Percentiles rank a stretch among this genome's conserved stretches.
These are phyloP conservation scores for Ectobius pallidus DNA, from an alignment of 2,888 invertebrate species.

Conservation along the genomic window DNA sequence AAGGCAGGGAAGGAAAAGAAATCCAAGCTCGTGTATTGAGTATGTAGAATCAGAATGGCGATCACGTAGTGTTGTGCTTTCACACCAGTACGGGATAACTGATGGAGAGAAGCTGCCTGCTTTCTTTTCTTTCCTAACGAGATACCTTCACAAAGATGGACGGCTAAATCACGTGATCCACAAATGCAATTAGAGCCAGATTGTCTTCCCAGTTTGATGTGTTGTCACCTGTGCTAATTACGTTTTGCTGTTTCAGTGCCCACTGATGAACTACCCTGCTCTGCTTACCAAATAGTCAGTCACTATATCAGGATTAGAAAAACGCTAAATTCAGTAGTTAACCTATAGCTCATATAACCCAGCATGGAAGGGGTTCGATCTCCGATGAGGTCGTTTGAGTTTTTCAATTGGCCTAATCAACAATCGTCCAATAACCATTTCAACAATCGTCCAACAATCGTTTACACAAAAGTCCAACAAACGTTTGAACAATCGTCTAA, in stretches of 20 bases:
- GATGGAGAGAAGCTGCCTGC: conserved; percentile 1
- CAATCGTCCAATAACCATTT: too few relatives aligned
- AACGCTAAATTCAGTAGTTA: too few relatives aligned
- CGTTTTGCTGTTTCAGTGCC: neutral
- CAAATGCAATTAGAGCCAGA: conserved; percentile 9
- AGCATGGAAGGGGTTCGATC: too few relatives aligned
- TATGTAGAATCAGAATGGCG: neutral
- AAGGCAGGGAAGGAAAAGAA: neutral
- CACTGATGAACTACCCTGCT: too few relatives aligned
- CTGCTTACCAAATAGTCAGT: too few relatives aligned
- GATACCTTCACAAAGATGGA: conserved; percentile 3
- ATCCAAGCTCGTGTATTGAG: neutral
- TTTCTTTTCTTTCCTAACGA: conserved; percentile 13
- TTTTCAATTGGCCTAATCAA: too few relatives aligned
- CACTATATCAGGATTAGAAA: too few relatives aligned
- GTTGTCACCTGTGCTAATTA: neutral
- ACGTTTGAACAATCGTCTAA: too few relatives aligned
- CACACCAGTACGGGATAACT: conserved; percentile 2
- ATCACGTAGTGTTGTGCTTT: conserved; percentile 17
- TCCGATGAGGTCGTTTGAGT: too few relatives aligned
- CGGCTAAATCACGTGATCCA: neutral
- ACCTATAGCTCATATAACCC: too few relatives aligned
- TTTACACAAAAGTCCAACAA: too few relatives aligned
- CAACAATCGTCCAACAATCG: too few relatives aligned
- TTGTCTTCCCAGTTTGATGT: neutral